Evolutionary conservation across 2,888 invertebrate species (phyloP).

Genomic region (Yponomeuta malinellus): DNA sequence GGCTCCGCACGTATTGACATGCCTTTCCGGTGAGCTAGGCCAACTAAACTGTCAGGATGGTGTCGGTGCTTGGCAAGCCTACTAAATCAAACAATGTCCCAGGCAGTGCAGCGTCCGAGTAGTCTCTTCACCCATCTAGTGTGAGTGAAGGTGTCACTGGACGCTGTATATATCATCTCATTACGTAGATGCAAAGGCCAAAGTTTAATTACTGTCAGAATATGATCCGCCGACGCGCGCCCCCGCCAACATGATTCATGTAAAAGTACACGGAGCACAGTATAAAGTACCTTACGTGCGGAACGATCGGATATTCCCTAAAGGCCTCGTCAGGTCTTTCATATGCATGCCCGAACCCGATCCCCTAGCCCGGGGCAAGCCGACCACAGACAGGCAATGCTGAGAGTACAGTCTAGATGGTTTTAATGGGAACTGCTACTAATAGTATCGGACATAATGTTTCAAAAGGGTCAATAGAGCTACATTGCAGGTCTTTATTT

Average conservation of each 20-base stretch:
- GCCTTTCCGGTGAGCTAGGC: no score
- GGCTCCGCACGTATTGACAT: no score
- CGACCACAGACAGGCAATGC: neutral
- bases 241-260: neutral
- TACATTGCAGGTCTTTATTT: no score
- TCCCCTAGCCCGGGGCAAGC: neutral
- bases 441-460: neutral
- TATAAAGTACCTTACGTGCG: constrained; percentile 4
- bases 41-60: no score
- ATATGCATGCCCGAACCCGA: constrained; percentile 1
- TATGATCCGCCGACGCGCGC: neutral
- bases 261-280: neutral
- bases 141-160: no score
- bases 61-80: no score
- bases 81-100: no score
- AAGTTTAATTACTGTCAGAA: neutral
- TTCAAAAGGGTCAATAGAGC: neutral
- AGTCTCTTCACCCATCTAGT: no score
- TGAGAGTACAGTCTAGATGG: neutral
- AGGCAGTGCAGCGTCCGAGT: no score
- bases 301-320: neutral
- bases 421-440: neutral
- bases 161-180: no score
- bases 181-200: no score
- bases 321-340: constrained; percentile 3